Evolutionary conservation across 1,140 invertebrate species (phyloP).

Genomic region (Conus betulinus): DNA sequence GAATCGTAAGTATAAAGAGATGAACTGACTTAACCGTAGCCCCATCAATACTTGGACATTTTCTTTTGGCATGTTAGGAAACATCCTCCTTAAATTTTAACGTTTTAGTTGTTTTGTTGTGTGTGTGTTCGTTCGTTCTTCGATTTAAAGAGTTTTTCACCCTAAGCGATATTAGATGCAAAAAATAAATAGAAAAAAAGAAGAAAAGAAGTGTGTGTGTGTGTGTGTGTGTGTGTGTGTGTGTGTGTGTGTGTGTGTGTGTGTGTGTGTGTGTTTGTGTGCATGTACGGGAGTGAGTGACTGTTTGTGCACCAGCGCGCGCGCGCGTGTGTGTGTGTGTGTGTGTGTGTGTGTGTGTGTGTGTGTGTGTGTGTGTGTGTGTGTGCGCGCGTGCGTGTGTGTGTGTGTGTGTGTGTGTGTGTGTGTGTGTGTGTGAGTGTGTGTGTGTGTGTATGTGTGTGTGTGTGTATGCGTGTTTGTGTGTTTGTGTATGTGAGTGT

Average conservation of each 20-base stretch:
- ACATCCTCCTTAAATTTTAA: too few species aligned
- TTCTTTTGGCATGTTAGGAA: too few species aligned
- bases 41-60: too few species aligned
- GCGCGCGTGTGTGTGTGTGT: not conserved
- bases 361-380: not conserved
- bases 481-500: too few species aligned
- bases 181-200: too few species aligned
- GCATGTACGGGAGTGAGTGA: not conserved
- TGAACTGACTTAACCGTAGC: too few species aligned
- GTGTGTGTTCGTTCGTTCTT: too few species aligned
- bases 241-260: conserved; percentile 10
- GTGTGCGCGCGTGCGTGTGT: not conserved
- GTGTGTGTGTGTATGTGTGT: not conserved
- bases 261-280: conserved; percentile 16
- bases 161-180: too few species aligned
- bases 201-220: not conserved
- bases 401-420: conserved; percentile 10
- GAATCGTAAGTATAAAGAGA: too few species aligned
- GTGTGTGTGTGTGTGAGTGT: conserved; percentile 11
- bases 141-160: too few species aligned
- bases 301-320: not conserved
- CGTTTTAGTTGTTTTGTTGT: too few species aligned
- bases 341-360: not conserved
- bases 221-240: not conserved
- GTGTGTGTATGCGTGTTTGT: too few species aligned